phyloP scores from a whole-genome alignment of 2,797 vertebrate species.

The Alosa sapidissima region DNA sequence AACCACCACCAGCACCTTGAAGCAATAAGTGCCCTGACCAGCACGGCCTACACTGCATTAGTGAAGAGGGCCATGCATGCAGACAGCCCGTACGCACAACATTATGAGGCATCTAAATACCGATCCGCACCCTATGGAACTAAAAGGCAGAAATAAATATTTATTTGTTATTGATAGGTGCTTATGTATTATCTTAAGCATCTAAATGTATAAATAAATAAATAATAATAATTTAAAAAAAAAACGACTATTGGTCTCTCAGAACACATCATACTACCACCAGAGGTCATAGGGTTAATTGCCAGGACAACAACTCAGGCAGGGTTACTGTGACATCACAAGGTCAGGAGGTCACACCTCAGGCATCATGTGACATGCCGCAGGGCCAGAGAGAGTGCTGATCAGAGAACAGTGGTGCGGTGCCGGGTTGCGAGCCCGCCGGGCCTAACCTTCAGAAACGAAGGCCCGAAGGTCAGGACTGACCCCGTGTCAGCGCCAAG shows the following conservation, averaged over 20 bases:
- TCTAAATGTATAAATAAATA: neutral
- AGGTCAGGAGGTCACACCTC: constrained; percentile 21
- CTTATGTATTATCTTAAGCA: too few species aligned
- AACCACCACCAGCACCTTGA: neutral
- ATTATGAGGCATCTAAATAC: neutral
- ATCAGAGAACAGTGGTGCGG: neutral
- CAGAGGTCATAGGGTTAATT: constrained; percentile 9
- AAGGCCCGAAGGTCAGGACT: neutral
- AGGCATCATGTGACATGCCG: constrained; percentile 18
- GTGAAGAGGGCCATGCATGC: neutral
- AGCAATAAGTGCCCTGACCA: neutral
- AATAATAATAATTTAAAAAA: neutral
- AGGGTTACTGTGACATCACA: constrained; percentile 18
- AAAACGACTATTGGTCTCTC: neutral
- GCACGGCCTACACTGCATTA: neutral
- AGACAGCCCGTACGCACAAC: neutral
- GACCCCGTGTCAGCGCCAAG: neutral
- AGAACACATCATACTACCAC: neutral
- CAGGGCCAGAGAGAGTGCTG: neutral
- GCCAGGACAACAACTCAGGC: neutral
- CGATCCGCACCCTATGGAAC: neutral
- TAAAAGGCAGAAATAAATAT: too few species aligned
- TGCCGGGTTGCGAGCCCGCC: neutral
- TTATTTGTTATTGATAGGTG: too few species aligned
- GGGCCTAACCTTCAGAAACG: neutral